Evolutionary conservation across 2,888 invertebrate genomes (phyloP).

Genomic region (Drosophila prolongata): DNA sequence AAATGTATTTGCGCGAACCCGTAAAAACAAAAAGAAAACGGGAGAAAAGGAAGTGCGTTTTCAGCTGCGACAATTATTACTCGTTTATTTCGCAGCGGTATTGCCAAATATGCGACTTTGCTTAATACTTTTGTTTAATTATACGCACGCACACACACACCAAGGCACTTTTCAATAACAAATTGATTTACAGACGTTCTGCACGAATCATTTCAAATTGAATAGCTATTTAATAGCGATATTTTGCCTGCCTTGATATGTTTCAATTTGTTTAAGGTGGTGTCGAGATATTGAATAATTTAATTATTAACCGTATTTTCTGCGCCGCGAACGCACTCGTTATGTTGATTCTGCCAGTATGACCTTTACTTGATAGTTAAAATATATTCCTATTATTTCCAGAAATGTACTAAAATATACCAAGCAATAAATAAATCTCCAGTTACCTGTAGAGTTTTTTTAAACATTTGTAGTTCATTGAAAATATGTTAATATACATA

Average conservation of each 20-base stretch:
- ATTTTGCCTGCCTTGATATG: slow-evolving; percentile 1
- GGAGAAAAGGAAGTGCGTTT: slow-evolving; percentile 35
- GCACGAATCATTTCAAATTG: slow-evolving; percentile 10
- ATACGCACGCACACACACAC: slow-evolving; percentile 42
- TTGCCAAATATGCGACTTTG: slow-evolving; percentile 42
- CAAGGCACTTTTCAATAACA: slow-evolving; percentile 24
- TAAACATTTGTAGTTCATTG: too few species aligned
- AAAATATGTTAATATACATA: too few species aligned
- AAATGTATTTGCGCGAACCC: slow-evolving; percentile 37
- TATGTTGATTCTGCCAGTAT: slow-evolving; percentile 7
- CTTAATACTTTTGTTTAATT: slow-evolving; percentile 48
- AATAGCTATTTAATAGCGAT: not conserved
- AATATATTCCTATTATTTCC: not conserved
- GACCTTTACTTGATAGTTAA: slow-evolving; percentile 10
- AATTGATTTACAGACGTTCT: slow-evolving; percentile 11
- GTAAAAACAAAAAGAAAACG: slow-evolving; percentile 22
- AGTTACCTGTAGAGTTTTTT: too few species aligned
- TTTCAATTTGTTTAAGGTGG: not conserved
- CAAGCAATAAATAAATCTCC: too few species aligned
- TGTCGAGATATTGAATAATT: slow-evolving; percentile 3
- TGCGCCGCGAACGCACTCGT: slow-evolving; percentile 36
- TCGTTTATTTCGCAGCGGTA: slow-evolving; percentile 18
- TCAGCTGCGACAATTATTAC: slow-evolving; percentile 28
- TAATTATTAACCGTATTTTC: slow-evolving; percentile 11
- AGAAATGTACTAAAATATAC: too few species aligned